Conservation (phyloP, 1,140 invertebrate species). For the Achatina immaculata region DNA sequence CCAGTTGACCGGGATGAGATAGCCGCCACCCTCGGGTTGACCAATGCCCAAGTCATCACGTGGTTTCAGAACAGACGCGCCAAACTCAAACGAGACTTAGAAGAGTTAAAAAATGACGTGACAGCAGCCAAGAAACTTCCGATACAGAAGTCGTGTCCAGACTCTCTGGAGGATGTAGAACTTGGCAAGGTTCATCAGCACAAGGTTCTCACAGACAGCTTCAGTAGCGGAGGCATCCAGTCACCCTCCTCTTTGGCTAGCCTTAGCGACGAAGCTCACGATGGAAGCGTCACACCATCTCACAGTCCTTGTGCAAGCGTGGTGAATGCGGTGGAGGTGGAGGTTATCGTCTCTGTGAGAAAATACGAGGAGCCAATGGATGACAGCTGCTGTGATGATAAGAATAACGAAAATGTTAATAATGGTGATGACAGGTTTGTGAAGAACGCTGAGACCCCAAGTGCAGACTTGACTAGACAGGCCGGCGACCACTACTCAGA, state of each 20-base stretch:
- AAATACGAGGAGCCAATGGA: constrained; percentile 12
- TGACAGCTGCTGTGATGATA: background rate
- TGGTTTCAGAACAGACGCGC: constrained; percentile 98
- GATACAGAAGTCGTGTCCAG: constrained; percentile 20
- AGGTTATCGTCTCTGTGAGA: background rate
- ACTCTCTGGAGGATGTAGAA: constrained; percentile 39
- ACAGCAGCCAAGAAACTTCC: constrained; percentile 73
- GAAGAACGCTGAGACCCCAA: background rate
- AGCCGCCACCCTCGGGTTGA: constrained; percentile 90
- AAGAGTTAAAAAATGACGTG: constrained; percentile 97
- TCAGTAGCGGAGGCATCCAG: constrained; percentile 32
- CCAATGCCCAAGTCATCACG: constrained; percentile 89
- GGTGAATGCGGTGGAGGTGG: background rate
- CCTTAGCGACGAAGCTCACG: constrained; percentile 29
- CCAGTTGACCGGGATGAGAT: constrained; percentile 97
- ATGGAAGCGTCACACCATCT: background rate
- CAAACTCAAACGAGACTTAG: constrained; percentile 97
- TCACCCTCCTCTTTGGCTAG: constrained; percentile 31
- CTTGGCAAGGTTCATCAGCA: constrained; percentile 40
- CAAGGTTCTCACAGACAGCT: constrained; percentile 33
- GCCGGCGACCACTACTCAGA: background rate
- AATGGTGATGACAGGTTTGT: background rate
- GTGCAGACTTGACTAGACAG: too few relatives aligned
- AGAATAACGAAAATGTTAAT: background rate
- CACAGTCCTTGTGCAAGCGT: constrained; percentile 3